Evolutionary conservation across 2,888 invertebrate genomes (phyloP).

Genomic region (Bombyx huttoni): DNA sequence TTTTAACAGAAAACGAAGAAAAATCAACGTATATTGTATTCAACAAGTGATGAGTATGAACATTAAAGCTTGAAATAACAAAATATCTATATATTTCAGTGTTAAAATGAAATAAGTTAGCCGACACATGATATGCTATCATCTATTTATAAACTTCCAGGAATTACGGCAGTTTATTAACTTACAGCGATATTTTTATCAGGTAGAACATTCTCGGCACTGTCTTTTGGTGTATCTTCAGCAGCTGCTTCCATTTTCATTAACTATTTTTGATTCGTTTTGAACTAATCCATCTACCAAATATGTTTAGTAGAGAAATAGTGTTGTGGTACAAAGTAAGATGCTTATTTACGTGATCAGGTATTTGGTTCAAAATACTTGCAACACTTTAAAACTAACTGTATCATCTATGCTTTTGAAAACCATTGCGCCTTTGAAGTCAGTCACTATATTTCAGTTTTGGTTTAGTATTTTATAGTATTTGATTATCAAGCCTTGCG

Average conservation of each 20-base stretch:
- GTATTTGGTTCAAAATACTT: no score
- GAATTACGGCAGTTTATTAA: conserved; percentile 14
- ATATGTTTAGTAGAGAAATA: background rate
- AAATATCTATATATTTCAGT: conserved; percentile 4
- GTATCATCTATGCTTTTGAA: no score
- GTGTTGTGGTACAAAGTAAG: background rate
- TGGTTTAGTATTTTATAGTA: no score
- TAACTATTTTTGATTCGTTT: background rate
- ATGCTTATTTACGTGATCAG: background rate
- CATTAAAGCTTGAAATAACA: background rate
- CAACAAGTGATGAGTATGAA: no score
- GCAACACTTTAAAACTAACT: no score
- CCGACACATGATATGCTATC: conserved; percentile 45
- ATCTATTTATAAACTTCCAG: conserved; percentile 50
- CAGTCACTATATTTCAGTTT: no score
- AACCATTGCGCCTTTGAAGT: no score
- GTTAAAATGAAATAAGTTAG: conserved; percentile 17
- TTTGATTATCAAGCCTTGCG: no score
- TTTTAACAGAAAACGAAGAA: conserved; percentile 2
- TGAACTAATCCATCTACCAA: background rate
- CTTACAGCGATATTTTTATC: conserved; percentile 36
- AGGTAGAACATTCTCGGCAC: conserved; percentile 24
- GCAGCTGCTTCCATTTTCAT: conserved; percentile 45
- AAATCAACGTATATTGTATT: conserved; percentile 1
- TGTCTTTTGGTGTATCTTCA: conserved; percentile 40